Percentiles rank a stretch among this genome's conserved stretches.
phyloP scores from a whole-genome alignment of 2,888 invertebrate species.

The Pyrrhosoma nymphula region DNA sequence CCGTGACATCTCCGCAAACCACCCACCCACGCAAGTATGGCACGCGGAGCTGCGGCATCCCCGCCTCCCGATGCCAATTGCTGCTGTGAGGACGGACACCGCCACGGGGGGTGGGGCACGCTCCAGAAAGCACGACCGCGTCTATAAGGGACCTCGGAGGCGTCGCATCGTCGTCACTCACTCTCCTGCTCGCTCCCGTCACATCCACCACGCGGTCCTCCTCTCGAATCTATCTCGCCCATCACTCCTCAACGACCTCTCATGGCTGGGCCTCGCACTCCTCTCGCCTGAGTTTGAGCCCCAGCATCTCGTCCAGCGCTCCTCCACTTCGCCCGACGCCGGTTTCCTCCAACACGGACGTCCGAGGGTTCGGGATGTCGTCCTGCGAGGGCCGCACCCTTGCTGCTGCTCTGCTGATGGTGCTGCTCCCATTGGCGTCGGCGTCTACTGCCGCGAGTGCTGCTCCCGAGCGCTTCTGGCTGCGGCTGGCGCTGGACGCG shows the following conservation, averaged over 20 bases:
- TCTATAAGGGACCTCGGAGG: conserved; percentile 41
- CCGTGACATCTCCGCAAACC: no score
- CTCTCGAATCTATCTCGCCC: neutral
- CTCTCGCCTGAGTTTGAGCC: neutral
- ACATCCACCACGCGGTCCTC: no score
- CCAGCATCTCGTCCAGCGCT: no score
- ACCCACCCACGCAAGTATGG: no score
- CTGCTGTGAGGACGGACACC: neutral
- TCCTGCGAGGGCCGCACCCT: neutral
- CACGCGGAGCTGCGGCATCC: no score
- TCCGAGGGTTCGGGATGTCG: neutral
- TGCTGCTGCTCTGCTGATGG: neutral
- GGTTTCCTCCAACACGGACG: neutral
- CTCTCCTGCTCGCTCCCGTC: neutral
- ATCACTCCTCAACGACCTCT: neutral
- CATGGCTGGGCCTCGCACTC: neutral
- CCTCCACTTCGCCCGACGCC: neutral
- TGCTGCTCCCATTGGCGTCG: neutral
- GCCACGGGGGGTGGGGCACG: neutral
- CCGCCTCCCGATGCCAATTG: neutral
- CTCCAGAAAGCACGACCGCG: conserved; percentile 60
- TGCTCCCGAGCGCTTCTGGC: neutral
- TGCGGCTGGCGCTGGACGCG: neutral
- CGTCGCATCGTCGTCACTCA: conserved; percentile 29
- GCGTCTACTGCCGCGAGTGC: no score